Conservation (phyloP, 2,797 vertebrate genomes). For the Sebastes umbrosus region DNA sequence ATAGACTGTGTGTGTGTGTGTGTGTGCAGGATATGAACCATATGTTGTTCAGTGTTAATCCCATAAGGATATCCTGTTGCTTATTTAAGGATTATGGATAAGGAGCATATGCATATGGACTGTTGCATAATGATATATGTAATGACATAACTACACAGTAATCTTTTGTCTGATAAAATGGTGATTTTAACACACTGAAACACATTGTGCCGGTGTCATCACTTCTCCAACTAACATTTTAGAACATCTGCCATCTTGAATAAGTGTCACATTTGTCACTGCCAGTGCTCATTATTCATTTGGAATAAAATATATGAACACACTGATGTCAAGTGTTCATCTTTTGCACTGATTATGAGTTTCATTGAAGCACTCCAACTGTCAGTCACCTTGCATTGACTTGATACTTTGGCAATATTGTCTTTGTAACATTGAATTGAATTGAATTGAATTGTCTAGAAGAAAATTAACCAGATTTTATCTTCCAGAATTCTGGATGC, state of each 20-base stretch:
- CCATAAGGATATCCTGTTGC: constrained; percentile 46
- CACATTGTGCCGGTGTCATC: background rate
- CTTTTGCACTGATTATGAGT: background rate
- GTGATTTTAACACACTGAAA: background rate
- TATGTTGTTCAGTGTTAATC: constrained; percentile 53
- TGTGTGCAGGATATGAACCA: constrained; percentile 24
- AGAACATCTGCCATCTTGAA: background rate
- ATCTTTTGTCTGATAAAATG: background rate
- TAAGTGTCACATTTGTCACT: background rate
- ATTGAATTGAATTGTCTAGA: background rate
- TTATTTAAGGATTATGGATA: constrained; percentile 48
- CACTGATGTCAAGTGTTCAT: background rate
- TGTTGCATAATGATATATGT: constrained; percentile 33
- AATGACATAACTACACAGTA: constrained; percentile 28
- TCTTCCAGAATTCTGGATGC: background rate
- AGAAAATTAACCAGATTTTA: background rate
- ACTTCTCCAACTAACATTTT: background rate
- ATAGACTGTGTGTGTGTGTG: background rate
- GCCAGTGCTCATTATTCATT: background rate
- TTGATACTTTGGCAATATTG: background rate
- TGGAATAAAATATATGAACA: background rate
- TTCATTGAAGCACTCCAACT: background rate
- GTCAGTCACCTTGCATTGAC: background rate
- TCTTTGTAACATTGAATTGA: background rate
- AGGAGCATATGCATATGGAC: constrained; percentile 32